Evolutionary conservation across 2,888 invertebrate species (phyloP).

Genomic region (Formica aserva): DNA sequence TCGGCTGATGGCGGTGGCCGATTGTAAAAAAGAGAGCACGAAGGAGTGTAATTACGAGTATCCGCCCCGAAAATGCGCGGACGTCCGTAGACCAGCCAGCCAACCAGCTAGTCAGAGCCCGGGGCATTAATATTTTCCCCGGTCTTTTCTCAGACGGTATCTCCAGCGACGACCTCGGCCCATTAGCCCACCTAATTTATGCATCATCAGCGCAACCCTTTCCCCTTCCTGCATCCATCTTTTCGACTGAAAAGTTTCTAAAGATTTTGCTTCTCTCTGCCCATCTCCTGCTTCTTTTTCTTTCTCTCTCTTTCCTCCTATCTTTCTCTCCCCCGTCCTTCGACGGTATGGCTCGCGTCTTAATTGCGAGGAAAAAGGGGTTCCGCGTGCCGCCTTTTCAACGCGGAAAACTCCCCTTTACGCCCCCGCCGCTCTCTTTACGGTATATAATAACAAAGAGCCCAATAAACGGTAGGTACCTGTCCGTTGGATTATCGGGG

Average conservation of each 20-base stretch:
- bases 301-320: background rate
- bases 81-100: constrained; percentile 51
- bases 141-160: constrained; percentile 74
- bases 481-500: constrained; percentile 75
- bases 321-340: background rate
- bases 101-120: constrained; percentile 49
- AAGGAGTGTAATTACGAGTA: constrained; percentile 58
- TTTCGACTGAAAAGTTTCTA: constrained; percentile 82
- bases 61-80: constrained; percentile 51
- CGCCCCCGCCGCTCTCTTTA: constrained; percentile 35
- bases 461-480: constrained; percentile 78
- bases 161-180: constrained; percentile 72
- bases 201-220: constrained; percentile 84
- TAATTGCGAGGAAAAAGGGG: constrained; percentile 80
- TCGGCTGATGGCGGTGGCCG: constrained; percentile 12
- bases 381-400: constrained; percentile 70
- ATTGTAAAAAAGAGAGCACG: constrained; percentile 48
- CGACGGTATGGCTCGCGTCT: constrained; percentile 73
- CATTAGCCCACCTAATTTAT: constrained; percentile 85
- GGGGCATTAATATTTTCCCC: constrained; percentile 79
- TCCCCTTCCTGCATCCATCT: constrained; percentile 83
- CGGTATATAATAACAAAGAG: constrained; percentile 73
- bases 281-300: background rate
- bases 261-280: constrained; percentile 76
- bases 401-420: constrained; percentile 63